Conservation (phyloP, 2,797 vertebrate species). For the Garrulus glandarius region DNA sequence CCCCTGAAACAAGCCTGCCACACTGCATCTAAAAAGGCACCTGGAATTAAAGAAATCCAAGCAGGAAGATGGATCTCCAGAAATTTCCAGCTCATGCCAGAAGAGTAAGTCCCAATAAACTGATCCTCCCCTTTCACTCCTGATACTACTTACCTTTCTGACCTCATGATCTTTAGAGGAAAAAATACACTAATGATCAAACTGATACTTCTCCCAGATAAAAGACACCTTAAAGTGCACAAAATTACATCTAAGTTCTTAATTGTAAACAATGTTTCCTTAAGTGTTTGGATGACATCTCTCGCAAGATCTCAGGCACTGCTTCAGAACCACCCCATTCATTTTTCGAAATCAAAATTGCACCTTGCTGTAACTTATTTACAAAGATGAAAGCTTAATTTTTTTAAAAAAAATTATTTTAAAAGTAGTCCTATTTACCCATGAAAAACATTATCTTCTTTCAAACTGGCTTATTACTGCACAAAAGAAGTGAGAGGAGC, state of each 20-base stretch:
- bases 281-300: not conserved
- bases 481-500: not conserved
- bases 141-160: not conserved
- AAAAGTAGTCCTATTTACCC: not conserved
- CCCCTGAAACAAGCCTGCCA: not conserved
- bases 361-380: not conserved
- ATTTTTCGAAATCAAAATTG: not conserved
- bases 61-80: not conserved
- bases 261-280: not conserved
- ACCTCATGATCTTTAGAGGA: not conserved
- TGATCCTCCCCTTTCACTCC: not conserved
- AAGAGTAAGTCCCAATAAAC: not conserved
- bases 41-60: not conserved
- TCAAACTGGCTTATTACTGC: not conserved
- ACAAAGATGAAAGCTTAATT: not conserved
- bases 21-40: not conserved
- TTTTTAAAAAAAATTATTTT: not conserved
- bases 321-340: not conserved
- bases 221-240: not conserved
- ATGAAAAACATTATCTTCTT: not conserved
- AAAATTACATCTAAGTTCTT: not conserved
- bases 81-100: not conserved
- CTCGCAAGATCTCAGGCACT: not conserved
- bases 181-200: not conserved
- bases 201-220: not conserved